These are phyloP conservation scores for Samia ricini DNA, from an alignment of 1,140 invertebrate species.

Conservation along the genomic window DNA sequence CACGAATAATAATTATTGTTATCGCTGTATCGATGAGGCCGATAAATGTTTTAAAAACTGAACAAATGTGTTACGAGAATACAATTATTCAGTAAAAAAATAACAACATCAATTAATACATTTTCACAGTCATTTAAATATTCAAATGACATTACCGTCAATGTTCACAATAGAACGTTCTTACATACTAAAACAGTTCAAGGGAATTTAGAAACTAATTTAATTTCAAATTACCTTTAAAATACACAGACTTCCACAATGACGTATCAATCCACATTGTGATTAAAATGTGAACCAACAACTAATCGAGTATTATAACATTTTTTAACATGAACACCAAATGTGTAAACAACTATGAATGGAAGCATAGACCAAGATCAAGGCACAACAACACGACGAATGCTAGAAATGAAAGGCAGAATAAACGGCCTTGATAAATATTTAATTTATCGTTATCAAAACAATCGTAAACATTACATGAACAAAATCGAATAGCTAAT, in stretches of 20 bases:
- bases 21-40: too few species aligned
- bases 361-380: not conserved
- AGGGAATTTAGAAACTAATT: not conserved
- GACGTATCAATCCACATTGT: not conserved
- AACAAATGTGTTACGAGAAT: too few species aligned
- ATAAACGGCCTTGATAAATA: not conserved
- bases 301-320: not conserved
- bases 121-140: too few species aligned
- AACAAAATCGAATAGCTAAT: constrained; percentile 4
- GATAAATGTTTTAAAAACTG: too few species aligned
- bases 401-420: not conserved
- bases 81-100: too few species aligned
- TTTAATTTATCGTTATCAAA: constrained; percentile 6
- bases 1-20: too few species aligned
- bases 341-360: too few species aligned
- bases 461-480: constrained; percentile 6
- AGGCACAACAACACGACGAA: not conserved
- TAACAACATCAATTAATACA: too few species aligned
- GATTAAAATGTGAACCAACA: not conserved
- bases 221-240: not conserved
- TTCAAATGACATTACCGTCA: too few species aligned
- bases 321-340: too few species aligned
- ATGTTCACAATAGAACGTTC: too few species aligned
- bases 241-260: not conserved
- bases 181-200: not conserved